Percentiles rank a stretch among this genome's conserved stretches.
Conservation (phyloP, 1,140 invertebrate genomes). For the Lucilia sericata region DNA sequence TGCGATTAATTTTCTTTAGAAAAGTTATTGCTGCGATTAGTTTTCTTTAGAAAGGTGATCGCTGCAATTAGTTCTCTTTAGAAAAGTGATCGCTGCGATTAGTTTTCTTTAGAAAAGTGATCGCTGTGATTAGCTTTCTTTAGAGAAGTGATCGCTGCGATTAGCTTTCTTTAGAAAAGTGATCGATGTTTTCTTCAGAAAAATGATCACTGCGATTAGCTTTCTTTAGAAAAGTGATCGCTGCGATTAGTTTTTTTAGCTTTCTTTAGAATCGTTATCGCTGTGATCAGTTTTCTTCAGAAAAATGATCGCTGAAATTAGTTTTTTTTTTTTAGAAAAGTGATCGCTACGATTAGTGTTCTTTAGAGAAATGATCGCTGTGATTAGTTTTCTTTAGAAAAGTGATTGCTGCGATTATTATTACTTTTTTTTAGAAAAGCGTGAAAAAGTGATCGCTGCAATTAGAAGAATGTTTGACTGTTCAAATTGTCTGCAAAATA, state of each 20-base stretch:
- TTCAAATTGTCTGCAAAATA: too few species aligned
- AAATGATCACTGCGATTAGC: neutral
- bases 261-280: neutral
- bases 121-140: neutral
- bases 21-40: neutral
- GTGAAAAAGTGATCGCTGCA: too few species aligned
- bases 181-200: neutral
- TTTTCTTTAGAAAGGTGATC: neutral
- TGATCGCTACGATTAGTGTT: neutral
- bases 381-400: neutral
- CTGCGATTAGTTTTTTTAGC: neutral
- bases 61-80: neutral
- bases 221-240: neutral
- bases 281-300: neutral
- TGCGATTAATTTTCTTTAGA: neutral
- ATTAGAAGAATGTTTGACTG: too few species aligned
- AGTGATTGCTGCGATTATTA: neutral
- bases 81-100: neutral
- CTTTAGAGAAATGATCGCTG: neutral
- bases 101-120: too few species aligned
- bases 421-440: too few species aligned
- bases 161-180: neutral
- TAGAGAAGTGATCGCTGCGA: neutral
- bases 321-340: neutral
- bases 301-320: neutral